Evolutionary conservation across 2,113 vertebrate species (phyloP).

Genomic region (Prunella himalayana): DNA sequence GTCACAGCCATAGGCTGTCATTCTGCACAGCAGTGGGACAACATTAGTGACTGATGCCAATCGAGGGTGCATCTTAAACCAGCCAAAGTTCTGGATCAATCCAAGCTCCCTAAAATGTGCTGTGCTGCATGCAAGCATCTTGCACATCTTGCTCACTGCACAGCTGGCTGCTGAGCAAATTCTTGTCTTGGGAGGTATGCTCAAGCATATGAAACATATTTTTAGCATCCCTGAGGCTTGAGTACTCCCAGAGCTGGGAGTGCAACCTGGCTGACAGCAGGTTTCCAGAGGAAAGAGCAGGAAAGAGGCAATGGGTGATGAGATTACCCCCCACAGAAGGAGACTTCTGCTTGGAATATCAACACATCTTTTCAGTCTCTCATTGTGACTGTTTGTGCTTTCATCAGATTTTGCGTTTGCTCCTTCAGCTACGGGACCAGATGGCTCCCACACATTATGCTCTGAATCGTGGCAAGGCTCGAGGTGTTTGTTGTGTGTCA

Average conservation of each 20-base stretch:
- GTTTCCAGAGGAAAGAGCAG: not conserved
- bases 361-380: conserved; percentile 38
- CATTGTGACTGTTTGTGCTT: conserved; percentile 23
- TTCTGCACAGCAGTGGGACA: not conserved
- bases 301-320: not conserved
- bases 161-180: conserved; percentile 27
- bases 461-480: conserved; percentile 62
- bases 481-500: conserved; percentile 48
- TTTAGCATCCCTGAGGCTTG: conserved; percentile 31
- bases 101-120: not conserved
- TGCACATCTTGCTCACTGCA: not conserved
- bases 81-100: not conserved
- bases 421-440: conserved; percentile 60
- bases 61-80: not conserved
- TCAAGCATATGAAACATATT: not conserved
- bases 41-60: not conserved
- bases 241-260: not conserved
- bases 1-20: not conserved
- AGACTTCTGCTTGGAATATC: conserved; percentile 21
- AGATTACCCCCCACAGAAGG: not conserved
- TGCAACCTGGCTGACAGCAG: not conserved
- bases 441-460: conserved; percentile 71
- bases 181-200: not conserved
- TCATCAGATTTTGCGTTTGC: conserved; percentile 48
- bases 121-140: not conserved